Conservation (phyloP, 2,888 invertebrate species). For the Hydropsyche betteni region DNA sequence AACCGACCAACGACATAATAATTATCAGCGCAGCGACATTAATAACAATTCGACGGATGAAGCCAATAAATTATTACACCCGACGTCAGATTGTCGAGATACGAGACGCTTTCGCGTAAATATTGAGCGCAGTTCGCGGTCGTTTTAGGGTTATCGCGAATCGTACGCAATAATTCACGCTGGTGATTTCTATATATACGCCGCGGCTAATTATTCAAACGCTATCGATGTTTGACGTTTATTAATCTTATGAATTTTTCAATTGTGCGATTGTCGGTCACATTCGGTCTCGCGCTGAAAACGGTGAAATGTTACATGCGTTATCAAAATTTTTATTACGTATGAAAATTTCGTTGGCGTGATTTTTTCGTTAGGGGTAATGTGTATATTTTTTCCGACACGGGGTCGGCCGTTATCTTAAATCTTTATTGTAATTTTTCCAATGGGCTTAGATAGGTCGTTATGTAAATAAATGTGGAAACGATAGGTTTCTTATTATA, state of each 20-base stretch:
- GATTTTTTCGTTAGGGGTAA: conserved; percentile 28
- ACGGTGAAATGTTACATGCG: background rate
- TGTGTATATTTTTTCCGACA: conserved; percentile 36
- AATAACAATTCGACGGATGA: conserved; percentile 21
- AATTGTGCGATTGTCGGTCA: too few relatives aligned
- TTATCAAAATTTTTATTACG: background rate
- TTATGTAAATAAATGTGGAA: conserved; percentile 37
- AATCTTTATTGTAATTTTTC: conserved; percentile 40
- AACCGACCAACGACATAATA: background rate
- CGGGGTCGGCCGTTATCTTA: background rate
- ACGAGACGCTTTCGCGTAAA: background rate
- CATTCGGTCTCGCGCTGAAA: too few relatives aligned
- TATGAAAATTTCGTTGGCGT: background rate
- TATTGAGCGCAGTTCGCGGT: conserved; percentile 2
- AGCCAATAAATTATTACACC: conserved; percentile 5
- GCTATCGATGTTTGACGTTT: too few relatives aligned
- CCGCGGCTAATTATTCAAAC: background rate
- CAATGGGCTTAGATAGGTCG: conserved; percentile 21
- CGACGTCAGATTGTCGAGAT: conserved; percentile 18
- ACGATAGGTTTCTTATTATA: conserved; percentile 8
- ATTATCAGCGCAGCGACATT: conserved; percentile 21
- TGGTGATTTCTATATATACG: conserved; percentile 12
- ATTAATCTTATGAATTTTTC: too few relatives aligned
- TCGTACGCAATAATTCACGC: conserved; percentile 19
- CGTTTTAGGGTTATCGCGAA: conserved; percentile 18